Percentiles rank a stretch among this genome's conserved stretches.
phyloP scores from a whole-genome alignment of 2,888 invertebrate genomes.

The Melanostoma mellinum region DNA sequence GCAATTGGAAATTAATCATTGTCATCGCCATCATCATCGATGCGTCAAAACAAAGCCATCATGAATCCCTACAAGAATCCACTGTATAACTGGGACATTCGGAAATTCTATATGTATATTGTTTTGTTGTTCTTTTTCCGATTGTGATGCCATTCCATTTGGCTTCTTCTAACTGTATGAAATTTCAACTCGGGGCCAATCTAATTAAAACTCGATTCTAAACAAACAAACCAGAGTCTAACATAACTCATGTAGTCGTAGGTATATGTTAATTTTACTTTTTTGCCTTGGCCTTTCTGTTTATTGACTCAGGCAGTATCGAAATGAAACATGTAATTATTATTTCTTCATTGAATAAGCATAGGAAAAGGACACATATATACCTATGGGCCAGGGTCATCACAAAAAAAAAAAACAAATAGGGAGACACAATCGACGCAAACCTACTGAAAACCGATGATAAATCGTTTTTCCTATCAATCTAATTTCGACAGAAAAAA shows the following conservation, averaged over 20 bases:
- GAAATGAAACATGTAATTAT: conserved; percentile 2
- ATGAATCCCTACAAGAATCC: conserved; percentile 23
- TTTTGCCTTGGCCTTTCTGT: neutral
- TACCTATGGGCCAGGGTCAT: neutral
- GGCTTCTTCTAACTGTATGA: conserved; percentile 21
- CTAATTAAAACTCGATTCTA: conserved; percentile 65
- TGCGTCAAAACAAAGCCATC: conserved; percentile 18
- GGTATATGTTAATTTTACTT: conserved; percentile 3
- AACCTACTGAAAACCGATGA: conserved; percentile 15
- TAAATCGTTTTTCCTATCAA: conserved; percentile 5
- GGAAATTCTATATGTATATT: neutral
- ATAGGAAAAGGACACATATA: neutral
- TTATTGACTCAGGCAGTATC: conserved; percentile 17
- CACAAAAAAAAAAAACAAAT: neutral
- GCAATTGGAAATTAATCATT: conserved; percentile 28
- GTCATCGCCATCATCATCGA: conserved; percentile 15
- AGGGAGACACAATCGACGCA: neutral
- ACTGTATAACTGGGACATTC: conserved; percentile 17
- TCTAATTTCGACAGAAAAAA: neutral
- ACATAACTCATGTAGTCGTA: neutral
- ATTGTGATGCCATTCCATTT: conserved; percentile 2
- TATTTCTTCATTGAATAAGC: neutral
- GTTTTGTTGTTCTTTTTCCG: neutral
- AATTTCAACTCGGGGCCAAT: conserved; percentile 52
- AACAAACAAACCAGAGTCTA: conserved; percentile 37